Evolutionary conservation across 92 coral and sea anemone species (phyloP).

Genomic region (Parazoanthus atlanticus): DNA sequence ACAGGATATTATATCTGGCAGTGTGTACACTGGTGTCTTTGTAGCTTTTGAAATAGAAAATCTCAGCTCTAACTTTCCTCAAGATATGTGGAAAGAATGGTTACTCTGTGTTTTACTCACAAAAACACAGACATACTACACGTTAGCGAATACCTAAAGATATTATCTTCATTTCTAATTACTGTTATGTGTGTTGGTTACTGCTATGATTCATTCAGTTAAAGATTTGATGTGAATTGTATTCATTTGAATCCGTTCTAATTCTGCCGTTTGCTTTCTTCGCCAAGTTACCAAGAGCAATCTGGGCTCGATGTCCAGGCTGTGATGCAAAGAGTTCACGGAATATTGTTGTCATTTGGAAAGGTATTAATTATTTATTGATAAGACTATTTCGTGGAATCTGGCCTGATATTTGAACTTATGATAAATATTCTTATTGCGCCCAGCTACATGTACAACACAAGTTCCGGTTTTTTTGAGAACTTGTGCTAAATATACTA

Average conservation of each 20-base stretch:
- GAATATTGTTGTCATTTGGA: conserved; percentile 79
- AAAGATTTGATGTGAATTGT: neutral
- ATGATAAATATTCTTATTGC: too few species aligned
- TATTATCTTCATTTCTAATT: too few species aligned
- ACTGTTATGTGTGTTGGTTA: too few species aligned
- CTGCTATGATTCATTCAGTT: too few species aligned
- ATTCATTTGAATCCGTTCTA: neutral
- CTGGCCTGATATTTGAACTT: neutral
- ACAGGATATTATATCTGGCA: too few species aligned
- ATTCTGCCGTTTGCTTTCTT: neutral
- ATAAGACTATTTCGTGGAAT: neutral
- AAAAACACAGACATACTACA: too few species aligned
- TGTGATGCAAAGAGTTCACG: conserved; percentile 83
- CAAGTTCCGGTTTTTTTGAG: neutral
- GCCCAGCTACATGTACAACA: neutral
- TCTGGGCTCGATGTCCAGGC: conserved; percentile 77
- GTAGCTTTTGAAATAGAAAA: too few species aligned
- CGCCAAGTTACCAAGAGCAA: conserved; percentile 85
- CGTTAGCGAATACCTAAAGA: too few species aligned
- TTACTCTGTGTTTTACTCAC: too few species aligned
- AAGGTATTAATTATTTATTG: conserved; percentile 59
- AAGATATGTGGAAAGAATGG: too few species aligned
- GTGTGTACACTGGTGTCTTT: too few species aligned
- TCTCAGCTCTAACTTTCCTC: too few species aligned
- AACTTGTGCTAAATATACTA: neutral